Conservation (phyloP, 1,140 invertebrate species). For the Sarcophaga bullata region DNA sequence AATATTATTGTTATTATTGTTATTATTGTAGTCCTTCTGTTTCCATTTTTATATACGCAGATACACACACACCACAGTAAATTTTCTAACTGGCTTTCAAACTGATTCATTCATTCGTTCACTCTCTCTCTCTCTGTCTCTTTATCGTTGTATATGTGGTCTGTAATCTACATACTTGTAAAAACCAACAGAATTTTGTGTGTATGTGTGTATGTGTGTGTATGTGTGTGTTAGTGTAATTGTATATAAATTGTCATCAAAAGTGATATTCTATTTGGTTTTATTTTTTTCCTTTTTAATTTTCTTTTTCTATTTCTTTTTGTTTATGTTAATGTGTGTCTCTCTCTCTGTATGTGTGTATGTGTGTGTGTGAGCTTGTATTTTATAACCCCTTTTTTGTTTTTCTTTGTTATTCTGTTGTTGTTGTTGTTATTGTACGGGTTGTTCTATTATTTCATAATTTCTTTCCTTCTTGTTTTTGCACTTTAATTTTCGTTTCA, state of each 20-base stretch:
- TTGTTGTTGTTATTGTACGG: conserved; percentile 39
- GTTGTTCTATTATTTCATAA: conserved; percentile 1
- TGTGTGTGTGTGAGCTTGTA: not conserved
- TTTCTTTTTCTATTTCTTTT: not conserved
- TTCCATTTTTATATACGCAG: not conserved
- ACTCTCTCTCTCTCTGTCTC: too few species aligned
- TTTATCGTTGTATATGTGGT: too few species aligned
- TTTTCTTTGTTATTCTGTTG: not conserved
- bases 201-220: not conserved
- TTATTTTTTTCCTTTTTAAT: too few species aligned
- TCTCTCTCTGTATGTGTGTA: not conserved
- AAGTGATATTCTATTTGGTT: conserved; percentile 25
- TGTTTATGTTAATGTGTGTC: not conserved
- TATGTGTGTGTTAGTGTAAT: not conserved
- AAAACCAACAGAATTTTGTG: not conserved
- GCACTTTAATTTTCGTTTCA: not conserved
- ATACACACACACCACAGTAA: not conserved
- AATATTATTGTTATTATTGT: conserved; percentile 24
- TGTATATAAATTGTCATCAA: conserved; percentile 40
- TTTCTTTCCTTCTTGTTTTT: not conserved
- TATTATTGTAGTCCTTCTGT: not conserved
- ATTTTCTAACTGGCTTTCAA: too few species aligned
- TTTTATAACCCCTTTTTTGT: not conserved
- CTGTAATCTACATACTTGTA: too few species aligned
- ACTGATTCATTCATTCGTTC: too few species aligned